Base-by-base conservation (phyloP, 1,140 invertebrate genomes). In the Tenebrio molitor region DNA sequence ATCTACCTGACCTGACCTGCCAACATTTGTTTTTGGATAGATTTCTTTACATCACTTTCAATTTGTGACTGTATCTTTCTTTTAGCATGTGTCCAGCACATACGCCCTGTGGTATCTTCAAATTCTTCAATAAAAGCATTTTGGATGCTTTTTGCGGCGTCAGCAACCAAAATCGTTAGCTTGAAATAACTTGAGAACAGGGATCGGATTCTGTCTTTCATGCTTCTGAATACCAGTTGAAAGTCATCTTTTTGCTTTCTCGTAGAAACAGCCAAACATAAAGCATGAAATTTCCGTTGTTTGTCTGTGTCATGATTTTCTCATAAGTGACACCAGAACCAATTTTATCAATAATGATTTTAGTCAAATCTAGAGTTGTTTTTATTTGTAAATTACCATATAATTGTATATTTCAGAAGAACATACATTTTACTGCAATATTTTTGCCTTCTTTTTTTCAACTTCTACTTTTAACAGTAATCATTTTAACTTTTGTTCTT, bases 61-160 rank as follows among this genome's bases (percentile, higher is more conserved):
- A 66, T 17, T 66, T 17, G 0, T 16, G 33, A 1, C 41, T 66
- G 36, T 0, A 66, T 66, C 34, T 66, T 41, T 15, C 41, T 66
- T 66, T 66, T 66, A 7, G 64, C 64, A 39, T 66, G 64, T 8
- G 29, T 34, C 64, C 64, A 66, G 34, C 36, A 66, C 64, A 66
- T 66, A 39, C 64, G 29, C 23, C 36, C 41, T 17, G 41, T 41
- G 12, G 33, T 41, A 15, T 41, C 64, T n/a, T 15, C 14, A 15
- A 1, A 41, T 17, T n/a, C n/a, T n/a, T n/a, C n/a, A n/a, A n/a
- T n/a, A n/a, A n/a, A n/a, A n/a, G n/a, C n/a, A n/a, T n/a, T n/a
- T n/a, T n/a, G n/a, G n/a, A n/a, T n/a, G n/a, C n/a, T n/a, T n/a
- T n/a, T n/a, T n/a, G n/a, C n/a, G n/a, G 6, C 64, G 29, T 66